Conservation (phyloP, 2,888 invertebrate species). For the Eupithecia insigniata region DNA sequence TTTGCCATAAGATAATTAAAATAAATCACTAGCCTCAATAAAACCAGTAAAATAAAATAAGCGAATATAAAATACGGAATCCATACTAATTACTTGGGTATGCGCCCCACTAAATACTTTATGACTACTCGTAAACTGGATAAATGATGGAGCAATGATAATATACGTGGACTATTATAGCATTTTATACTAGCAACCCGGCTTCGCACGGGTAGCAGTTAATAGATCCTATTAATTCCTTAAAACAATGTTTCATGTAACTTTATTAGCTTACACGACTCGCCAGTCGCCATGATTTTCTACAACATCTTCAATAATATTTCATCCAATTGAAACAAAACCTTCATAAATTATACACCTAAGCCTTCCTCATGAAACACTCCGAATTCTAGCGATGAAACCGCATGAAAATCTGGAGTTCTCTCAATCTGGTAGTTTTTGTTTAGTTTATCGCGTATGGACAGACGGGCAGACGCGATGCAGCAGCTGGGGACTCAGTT, state of each 20-base stretch:
- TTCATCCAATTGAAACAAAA: background rate
- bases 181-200: too few relatives aligned
- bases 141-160: conserved; percentile 19
- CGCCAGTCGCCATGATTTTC: background rate
- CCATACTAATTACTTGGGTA: conserved; percentile 38
- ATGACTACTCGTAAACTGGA: conserved; percentile 36
- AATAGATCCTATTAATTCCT: too few relatives aligned
- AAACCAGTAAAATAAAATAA: conserved; percentile 24
- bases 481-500: background rate
- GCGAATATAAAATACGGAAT: conserved; percentile 36
- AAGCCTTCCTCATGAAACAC: background rate
- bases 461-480: background rate
- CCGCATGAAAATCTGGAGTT: background rate
- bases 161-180: background rate
- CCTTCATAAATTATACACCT: background rate
- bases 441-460: background rate
- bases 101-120: conserved; percentile 38
- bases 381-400: background rate
- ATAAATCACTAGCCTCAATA: conserved; percentile 17
- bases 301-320: too few relatives aligned
- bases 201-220: too few relatives aligned
- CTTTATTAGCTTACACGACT: background rate
- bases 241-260: too few relatives aligned
- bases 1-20: conserved; percentile 9
- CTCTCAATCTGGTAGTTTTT: background rate